phyloP scores from a whole-genome alignment of 2,113 vertebrate species.

The Mustela nigripes region DNA sequence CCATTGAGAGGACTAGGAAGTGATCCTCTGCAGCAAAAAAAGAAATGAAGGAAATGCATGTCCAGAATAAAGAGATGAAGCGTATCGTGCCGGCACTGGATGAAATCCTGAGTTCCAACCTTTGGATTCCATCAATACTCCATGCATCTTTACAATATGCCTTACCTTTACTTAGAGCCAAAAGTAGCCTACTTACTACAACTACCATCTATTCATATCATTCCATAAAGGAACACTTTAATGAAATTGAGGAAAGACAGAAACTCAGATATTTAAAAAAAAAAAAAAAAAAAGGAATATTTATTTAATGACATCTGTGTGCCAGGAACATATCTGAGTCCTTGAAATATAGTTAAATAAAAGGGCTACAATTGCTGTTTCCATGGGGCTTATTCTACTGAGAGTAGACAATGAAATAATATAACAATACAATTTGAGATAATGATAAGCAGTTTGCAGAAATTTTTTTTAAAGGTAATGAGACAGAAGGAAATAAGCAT shows the following conservation, averaged over 20 bases:
- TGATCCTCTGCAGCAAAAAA: not conserved
- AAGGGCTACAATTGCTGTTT: not conserved
- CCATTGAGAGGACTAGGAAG: not conserved
- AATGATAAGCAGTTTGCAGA: not conserved
- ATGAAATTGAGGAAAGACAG: not conserved
- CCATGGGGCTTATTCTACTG: not conserved
- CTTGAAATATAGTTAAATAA: conserved; percentile 11
- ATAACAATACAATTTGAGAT: not conserved
- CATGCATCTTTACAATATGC: not conserved
- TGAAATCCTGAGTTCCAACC: not conserved
- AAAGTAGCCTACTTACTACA: not conserved
- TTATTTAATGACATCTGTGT: conserved; percentile 17
- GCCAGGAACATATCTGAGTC: not conserved
- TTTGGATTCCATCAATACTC: not conserved
- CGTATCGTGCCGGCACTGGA: not conserved
- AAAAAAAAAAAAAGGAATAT: not conserved
- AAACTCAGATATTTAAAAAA: not conserved
- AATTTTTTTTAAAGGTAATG: not conserved
- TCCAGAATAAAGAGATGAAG: not conserved
- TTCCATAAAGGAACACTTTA: conserved; percentile 26
- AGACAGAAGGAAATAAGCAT: not conserved
- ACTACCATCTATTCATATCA: not conserved
- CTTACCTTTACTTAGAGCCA: not conserved
- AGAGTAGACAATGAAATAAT: conserved; percentile 18
- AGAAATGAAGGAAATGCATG: not conserved